A percentile compares a stretch with the other conserved stretches of the same genome.
Conservation (phyloP, 92 coral and sea anemone species). For the Palythoa grandiflora region DNA sequence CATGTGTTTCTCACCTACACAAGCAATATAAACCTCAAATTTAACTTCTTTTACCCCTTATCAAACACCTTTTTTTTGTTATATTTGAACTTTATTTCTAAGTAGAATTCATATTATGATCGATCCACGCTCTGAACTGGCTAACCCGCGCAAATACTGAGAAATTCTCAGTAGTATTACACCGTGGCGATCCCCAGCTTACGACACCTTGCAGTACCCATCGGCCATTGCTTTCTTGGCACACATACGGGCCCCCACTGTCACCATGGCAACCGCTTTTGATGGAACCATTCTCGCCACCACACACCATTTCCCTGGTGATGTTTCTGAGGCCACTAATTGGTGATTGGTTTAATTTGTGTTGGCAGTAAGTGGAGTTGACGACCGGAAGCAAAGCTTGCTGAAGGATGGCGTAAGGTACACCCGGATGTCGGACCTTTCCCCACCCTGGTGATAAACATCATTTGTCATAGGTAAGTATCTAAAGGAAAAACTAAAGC, state of each 20-base stretch:
- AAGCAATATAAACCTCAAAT: background rate
- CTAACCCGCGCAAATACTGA: conserved; percentile 70
- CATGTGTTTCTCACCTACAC: background rate
- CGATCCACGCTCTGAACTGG: conserved; percentile 62
- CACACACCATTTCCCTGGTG: conserved; percentile 74
- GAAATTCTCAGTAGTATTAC: conserved; percentile 46
- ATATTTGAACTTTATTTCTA: background rate
- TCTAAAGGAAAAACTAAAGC: too few species aligned
- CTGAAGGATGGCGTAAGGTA: conserved; percentile 32
- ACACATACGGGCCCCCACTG: conserved; percentile 81
- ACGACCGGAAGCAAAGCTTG: conserved; percentile 52
- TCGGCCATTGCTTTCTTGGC: conserved; percentile 40
- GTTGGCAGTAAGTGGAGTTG: conserved; percentile 39
- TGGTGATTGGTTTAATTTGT: conserved; percentile 46
- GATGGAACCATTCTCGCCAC: conserved; percentile 70
- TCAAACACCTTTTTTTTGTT: background rate
- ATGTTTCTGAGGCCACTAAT: conserved; percentile 1
- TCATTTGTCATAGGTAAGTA: too few species aligned
- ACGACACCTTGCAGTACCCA: conserved; percentile 63
- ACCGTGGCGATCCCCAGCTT: conserved; percentile 64
- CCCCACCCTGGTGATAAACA: conserved; percentile 52
- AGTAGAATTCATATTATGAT: background rate
- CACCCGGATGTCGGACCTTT: conserved; percentile 50
- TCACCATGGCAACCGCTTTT: conserved; percentile 85
- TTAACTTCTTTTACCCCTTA: background rate